phyloP scores from a whole-genome alignment of 1,140 invertebrate genomes.

The Bombus waltoni region DNA sequence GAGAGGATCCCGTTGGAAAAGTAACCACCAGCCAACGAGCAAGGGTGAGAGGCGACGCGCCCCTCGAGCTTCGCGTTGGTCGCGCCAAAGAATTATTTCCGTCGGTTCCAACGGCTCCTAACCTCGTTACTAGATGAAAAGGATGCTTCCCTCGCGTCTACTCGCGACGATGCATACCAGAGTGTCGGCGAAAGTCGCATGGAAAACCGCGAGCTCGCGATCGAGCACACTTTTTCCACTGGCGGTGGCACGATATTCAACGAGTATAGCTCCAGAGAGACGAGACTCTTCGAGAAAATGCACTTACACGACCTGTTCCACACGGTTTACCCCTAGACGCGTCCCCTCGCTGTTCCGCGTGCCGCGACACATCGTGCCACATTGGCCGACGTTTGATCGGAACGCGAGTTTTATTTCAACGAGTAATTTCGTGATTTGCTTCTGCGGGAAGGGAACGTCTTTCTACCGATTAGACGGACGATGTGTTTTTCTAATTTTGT shows the following conservation, averaged over 20 bases:
- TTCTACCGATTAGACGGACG: neutral
- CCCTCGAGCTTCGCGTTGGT: neutral
- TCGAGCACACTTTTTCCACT: neutral
- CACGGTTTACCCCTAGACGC: conserved; percentile 41
- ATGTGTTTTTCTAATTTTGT: neutral
- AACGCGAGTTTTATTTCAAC: neutral
- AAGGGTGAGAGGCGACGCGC: neutral
- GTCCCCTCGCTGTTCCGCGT: conserved; percentile 1
- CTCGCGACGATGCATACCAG: neutral
- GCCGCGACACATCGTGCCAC: neutral
- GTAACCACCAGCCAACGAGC: neutral
- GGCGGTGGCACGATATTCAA: neutral
- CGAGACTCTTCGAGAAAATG: conserved; percentile 39
- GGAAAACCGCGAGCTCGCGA: conserved; percentile 15
- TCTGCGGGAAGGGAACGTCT: no score
- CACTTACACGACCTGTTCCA: conserved; percentile 53
- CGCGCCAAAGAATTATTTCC: conserved; percentile 48
- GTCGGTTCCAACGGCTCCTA: conserved; percentile 2
- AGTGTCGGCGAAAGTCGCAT: neutral
- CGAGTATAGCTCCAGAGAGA: conserved; percentile 5
- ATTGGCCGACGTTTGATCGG: no score
- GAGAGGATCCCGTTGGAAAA: neutral
- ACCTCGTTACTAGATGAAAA: conserved; percentile 49
- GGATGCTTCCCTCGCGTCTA: conserved; percentile 16
- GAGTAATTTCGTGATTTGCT: neutral